Base-by-base conservation (phyloP, 1,140 invertebrate genomes). In the Hycleus phaleratus region DNA sequence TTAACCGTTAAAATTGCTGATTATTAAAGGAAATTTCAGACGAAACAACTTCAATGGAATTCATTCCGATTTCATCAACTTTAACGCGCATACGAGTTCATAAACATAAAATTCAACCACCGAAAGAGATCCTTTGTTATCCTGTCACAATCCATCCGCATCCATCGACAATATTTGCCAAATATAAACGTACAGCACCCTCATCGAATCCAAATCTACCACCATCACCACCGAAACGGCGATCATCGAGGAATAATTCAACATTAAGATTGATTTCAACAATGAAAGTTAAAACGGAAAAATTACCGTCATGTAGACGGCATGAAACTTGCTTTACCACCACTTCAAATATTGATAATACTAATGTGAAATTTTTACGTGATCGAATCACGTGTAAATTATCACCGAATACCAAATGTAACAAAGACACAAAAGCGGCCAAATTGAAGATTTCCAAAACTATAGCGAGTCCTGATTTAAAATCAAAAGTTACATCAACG, bases 31-130 rank as follows among this genome's bases (percentile, higher is more conserved):
- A 42, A 4, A n/a, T 42, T 42, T 10, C 11, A 42, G 9, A 42
- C 5, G 40, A 42, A 42, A 42, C 9, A 42, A 39, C 38, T 7
- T 42, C 11, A 75, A 82, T 89, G 64, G 86, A 90, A 77, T 90
- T 88, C 74, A 87, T 88, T 73, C 87, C 88, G 63, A 86, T 90
- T 62, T 86, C 87, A 53, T 81, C 87, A 39, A 88, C 85, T 52
- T 74, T 90, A 66, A 90, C 86, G 58, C 83, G 85, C 76, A 89
- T 90, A 67, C 82, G 86, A 70, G 82, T 89, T 12, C 85, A 86
- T 70, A 87, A 84, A 72, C 83, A 78, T 53, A 73, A 70, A 38
- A 63, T 62, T 9, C 49, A 70, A 59, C 78, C 74, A 56, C 54
- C 56, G 26, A 69, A 67, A 55, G 79, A 83, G 73, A 76, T 81